A percentile compares a stretch with the other conserved stretches of the same genome.
These are phyloP conservation scores for Blastobasis adustella DNA, from an alignment of 2,888 invertebrate species.

Conservation along the genomic window DNA sequence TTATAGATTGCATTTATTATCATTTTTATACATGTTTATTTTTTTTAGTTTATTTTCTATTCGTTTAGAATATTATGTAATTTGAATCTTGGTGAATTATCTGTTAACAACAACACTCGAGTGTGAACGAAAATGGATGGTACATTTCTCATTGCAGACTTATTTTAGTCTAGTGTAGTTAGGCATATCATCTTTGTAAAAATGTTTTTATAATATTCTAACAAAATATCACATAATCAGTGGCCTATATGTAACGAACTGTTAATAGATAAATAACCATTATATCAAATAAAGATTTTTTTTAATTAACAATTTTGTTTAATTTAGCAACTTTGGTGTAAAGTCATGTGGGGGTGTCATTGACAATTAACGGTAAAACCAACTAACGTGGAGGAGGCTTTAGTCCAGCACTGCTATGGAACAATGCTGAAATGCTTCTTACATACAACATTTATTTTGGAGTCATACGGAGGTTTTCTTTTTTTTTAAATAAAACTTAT, in stretches of 20 bases:
- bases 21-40: constrained; percentile 62
- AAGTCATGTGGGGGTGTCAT: too few species aligned
- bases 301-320: constrained; percentile 26
- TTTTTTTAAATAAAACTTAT: too few species aligned
- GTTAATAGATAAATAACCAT: constrained; percentile 74
- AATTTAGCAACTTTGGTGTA: constrained; percentile 4
- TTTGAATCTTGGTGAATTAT: constrained; percentile 70
- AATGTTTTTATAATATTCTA: constrained; percentile 51
- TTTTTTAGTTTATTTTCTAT: constrained; percentile 65
- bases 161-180: constrained; percentile 22
- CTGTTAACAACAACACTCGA: constrained; percentile 51
- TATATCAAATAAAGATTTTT: constrained; percentile 70
- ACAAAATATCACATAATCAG: constrained; percentile 53
- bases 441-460: too few species aligned
- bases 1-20: constrained; percentile 72
- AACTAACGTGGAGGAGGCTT: too few species aligned
- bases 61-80: constrained; percentile 45
- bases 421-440: too few species aligned
- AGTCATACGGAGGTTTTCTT: too few species aligned
- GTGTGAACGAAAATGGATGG: too few species aligned
- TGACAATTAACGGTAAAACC: too few species aligned
- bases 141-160: constrained; percentile 18
- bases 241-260: constrained; percentile 66
- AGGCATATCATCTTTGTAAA: constrained; percentile 69
- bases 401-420: too few species aligned